Evolutionary conservation across 2,797 vertebrate genomes (phyloP), one percentile per base, ranked within the genome.

Genomic region (Rhyacichthys aspro): DNA sequence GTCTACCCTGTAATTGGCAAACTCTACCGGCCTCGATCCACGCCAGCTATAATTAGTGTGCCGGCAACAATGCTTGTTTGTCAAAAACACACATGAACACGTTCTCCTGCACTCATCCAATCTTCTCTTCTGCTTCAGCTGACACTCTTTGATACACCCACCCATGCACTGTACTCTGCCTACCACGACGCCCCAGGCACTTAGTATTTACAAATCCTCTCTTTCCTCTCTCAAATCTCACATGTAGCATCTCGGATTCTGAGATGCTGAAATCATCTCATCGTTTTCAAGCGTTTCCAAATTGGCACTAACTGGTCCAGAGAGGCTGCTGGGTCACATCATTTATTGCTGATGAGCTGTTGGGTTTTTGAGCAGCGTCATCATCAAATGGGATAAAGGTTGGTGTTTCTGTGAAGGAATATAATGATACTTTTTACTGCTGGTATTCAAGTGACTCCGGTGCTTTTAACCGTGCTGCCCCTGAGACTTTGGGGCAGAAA

Each of bases 11-110:
- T 89, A 89, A 90, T 89, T 89, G 86, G 78, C 84, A 77, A 86
- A 82, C 70, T 84, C 73, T 81, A 70, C 65, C 78, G 59, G 79
- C 76, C 69, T 84, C 80, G 41, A 59, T 75, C 72, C 67, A 70
- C 44, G 66, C 82, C 79, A 74, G 82, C 81, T 86, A 78, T 89
- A 82, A 89, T 89, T 89, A 90, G 86, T 68, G 87, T 78, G 84
- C 67, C n/a, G 75, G 79, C 71, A 84, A 85, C 81, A 89, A 87
- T 81, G 82, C 83, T 82, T 81, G 84, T 85, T 89, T 88, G 81
- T 86, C 84, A 74, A 63, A 74, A 49, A 78, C 59, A 79, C 74
- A 74, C 68, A 66, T 38, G 43, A 43, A 70, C 64, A 58, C 60
- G 61, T 34, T 63, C 68, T 66, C 5, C 79, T 84, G 55, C 17